Evolutionary conservation across 2,888 invertebrate species (phyloP).

Genomic region (Holacanthella duospinosa): DNA sequence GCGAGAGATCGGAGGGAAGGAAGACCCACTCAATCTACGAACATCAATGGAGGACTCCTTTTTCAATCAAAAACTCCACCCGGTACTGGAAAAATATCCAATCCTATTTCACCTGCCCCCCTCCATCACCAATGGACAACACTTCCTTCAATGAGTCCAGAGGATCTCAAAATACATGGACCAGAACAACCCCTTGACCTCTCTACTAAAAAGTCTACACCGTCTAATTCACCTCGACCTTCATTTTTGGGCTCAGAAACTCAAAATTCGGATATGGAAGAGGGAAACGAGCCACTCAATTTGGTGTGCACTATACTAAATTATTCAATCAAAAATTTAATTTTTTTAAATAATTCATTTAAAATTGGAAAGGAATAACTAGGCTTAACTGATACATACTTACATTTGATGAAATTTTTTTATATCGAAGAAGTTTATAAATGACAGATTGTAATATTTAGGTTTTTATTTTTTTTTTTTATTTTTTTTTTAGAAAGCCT

Average conservation of each 20-base stretch:
- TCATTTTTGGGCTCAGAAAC: slow-evolving; percentile 41
- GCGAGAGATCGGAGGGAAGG: slow-evolving; percentile 72
- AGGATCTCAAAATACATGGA: neutral
- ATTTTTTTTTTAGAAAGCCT: slow-evolving; percentile 7
- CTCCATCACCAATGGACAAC: neutral
- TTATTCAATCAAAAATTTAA: neutral
- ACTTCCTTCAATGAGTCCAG: neutral
- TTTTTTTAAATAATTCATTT: neutral
- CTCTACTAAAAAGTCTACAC: slow-evolving; percentile 65
- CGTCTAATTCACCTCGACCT: slow-evolving; percentile 51
- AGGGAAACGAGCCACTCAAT: slow-evolving; percentile 36
- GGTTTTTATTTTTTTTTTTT: neutral
- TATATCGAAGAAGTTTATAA: no score
- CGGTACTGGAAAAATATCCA: slow-evolving; percentile 15
- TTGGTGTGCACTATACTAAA: slow-evolving; percentile 22
- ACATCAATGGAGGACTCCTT: slow-evolving; percentile 34
- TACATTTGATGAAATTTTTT: no score
- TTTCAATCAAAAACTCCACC: slow-evolving; percentile 29
- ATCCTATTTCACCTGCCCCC: slow-evolving; percentile 29
- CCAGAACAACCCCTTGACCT: slow-evolving; percentile 79
- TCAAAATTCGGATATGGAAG: slow-evolving; percentile 50
- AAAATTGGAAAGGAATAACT: no score
- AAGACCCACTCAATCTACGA: slow-evolving; percentile 43
- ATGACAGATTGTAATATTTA: no score
- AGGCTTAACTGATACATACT: no score